Evolutionary conservation across 2,113 vertebrate genomes (phyloP).

Genomic region (Aleadryas rufinucha): DNA sequence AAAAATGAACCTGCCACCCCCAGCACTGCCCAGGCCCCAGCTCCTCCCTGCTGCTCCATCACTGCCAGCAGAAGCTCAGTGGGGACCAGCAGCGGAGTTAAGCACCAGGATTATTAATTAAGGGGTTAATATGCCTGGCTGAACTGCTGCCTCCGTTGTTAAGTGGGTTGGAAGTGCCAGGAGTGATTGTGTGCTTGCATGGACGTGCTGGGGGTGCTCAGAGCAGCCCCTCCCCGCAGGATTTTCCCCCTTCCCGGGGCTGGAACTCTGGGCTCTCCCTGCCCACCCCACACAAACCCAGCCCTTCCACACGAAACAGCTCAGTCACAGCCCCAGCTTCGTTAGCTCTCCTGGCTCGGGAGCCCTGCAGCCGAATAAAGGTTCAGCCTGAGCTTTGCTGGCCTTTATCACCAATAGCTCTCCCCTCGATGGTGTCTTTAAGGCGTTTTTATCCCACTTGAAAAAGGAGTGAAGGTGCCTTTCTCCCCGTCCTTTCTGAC

Average conservation of each 20-base stretch:
- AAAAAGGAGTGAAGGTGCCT: not conserved
- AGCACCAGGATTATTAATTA: constrained; percentile 9
- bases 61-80: not conserved
- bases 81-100: not conserved
- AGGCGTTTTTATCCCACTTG: not conserved
- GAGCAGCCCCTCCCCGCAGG: not conserved
- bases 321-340: not conserved
- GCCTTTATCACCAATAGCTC: not conserved
- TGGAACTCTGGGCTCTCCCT: not conserved
- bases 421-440: not conserved
- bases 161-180: not conserved
- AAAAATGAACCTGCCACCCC: not conserved
- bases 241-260: not conserved
- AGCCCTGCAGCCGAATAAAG: not conserved
- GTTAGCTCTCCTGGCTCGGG: not conserved
- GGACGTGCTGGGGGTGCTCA: not conserved
- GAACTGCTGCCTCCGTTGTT: not conserved
- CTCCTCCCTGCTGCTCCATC: not conserved
- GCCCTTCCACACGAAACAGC: not conserved
- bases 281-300: not conserved
- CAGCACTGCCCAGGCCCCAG: not conserved
- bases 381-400: not conserved
- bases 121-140: constrained; percentile 12
- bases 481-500: not conserved
- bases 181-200: not conserved